Conservation (phyloP, 2,888 invertebrate genomes). For the Ligdia adustata region DNA sequence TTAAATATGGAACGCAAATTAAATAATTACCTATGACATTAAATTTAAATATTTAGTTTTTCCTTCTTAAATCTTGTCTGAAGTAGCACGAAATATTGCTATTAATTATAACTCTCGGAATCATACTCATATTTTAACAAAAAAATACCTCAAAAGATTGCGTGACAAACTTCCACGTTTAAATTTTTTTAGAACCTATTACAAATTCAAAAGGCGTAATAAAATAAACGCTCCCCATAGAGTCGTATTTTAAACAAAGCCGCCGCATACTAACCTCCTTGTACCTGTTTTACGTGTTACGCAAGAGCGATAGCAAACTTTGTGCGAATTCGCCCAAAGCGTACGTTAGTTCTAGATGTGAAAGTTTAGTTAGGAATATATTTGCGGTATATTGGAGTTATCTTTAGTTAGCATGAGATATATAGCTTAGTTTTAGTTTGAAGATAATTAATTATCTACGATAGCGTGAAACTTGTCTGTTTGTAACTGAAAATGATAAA, state of each 20-base stretch:
- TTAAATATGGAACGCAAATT: too few species aligned
- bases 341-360: neutral
- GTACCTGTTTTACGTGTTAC: neutral
- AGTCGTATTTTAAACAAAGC: slow-evolving; percentile 7
- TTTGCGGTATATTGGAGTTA: neutral
- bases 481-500: too few species aligned
- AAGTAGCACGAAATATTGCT: too few species aligned
- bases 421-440: too few species aligned
- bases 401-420: too few species aligned
- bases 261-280: neutral
- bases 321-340: neutral
- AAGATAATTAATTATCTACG: too few species aligned
- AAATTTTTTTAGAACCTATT: neutral
- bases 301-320: slow-evolving; percentile 6
- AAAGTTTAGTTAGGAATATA: too few species aligned
- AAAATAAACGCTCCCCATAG: neutral
- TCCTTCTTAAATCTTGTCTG: too few species aligned
- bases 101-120: too few species aligned
- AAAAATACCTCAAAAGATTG: neutral
- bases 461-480: too few species aligned
- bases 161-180: neutral
- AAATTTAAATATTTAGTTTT: too few species aligned
- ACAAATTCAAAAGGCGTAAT: neutral
- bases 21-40: too few species aligned
- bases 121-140: neutral